A percentile compares a stretch with the other conserved stretches of the same genome.
Conservation (phyloP, 2,888 invertebrate species). For the Sminthurinus aureus region DNA sequence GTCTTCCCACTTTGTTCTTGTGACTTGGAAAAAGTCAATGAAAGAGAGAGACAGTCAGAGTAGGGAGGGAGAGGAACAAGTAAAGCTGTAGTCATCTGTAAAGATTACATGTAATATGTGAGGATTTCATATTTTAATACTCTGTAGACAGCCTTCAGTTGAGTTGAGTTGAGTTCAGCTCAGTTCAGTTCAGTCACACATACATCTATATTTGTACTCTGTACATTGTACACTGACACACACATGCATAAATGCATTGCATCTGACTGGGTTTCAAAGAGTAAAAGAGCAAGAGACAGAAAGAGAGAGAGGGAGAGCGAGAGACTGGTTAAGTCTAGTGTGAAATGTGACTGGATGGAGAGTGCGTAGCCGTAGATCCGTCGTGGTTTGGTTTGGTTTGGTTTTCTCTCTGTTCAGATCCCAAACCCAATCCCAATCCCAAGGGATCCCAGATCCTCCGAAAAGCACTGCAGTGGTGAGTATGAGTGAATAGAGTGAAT, state of each 20-base stretch:
- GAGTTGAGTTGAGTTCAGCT: not conserved
- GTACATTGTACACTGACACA: not conserved
- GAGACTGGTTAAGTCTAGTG: conserved; percentile 44
- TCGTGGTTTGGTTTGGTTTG: conserved; percentile 42
- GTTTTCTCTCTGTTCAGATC: no score
- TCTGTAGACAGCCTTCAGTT: conserved; percentile 11
- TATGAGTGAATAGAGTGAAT: no score
- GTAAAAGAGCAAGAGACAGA: not conserved
- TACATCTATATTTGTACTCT: not conserved
- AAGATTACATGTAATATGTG: conserved; percentile 29
- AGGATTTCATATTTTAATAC: conserved; percentile 30
- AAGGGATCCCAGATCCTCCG: conserved; percentile 39
- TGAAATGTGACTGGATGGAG: conserved; percentile 47
- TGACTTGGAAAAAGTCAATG: not conserved
- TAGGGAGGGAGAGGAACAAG: conserved; percentile 37
- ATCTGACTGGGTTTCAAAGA: conserved; percentile 7
- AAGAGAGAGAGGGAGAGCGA: conserved; percentile 2
- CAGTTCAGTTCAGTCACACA: no score
- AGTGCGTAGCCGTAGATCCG: conserved; percentile 44
- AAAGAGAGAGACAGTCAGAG: conserved; percentile 1
- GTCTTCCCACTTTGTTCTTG: not conserved
- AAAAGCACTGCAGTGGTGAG: not conserved
- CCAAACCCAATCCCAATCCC: conserved; percentile 28
- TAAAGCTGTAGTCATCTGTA: conserved; percentile 21
- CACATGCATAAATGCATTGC: conserved; percentile 1